Evolutionary conservation across 37 sponge, comb jelly and placozoan species (phyloP).

Genomic region (Axinella damicornis): DNA sequence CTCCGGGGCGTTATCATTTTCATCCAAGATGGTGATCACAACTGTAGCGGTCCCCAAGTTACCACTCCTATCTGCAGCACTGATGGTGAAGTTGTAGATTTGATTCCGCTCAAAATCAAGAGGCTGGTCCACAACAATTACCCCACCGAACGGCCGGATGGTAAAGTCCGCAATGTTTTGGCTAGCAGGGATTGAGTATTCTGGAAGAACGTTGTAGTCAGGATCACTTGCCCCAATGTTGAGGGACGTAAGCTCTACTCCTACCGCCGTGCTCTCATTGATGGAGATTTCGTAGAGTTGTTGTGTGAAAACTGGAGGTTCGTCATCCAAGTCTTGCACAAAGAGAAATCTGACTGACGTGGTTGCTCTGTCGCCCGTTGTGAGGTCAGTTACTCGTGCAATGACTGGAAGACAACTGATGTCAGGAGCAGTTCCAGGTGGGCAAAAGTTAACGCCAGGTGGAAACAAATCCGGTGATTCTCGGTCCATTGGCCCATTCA

Average conservation of each 20-base stretch:
- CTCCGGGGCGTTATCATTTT: constrained; percentile 75
- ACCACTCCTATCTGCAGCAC: constrained; percentile 25
- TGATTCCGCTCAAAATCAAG: constrained; percentile 53
- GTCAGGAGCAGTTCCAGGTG: constrained; percentile 21
- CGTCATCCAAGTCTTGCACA: constrained; percentile 62
- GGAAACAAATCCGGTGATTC: constrained; percentile 37
- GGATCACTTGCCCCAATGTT: constrained; percentile 54
- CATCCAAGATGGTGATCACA: constrained; percentile 47
- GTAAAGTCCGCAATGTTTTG: constrained; percentile 17
- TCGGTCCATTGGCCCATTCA: constrained; percentile 41
- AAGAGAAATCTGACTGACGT: not conserved
- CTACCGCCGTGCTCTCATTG: constrained; percentile 34
- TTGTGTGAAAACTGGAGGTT: constrained; percentile 52
- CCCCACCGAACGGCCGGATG: constrained; percentile 35
- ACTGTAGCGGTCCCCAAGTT: constrained; percentile 37
- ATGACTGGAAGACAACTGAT: constrained; percentile 35
- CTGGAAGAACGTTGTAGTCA: constrained; percentile 50
- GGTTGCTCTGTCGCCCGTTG: not conserved
- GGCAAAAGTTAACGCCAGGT: constrained; percentile 14
- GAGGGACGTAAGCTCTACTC: not conserved
- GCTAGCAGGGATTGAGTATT: constrained; percentile 36
- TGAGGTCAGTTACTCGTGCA: constrained; percentile 25
- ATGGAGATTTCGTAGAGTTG: constrained; percentile 35
- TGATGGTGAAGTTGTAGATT: constrained; percentile 38
- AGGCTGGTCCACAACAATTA: constrained; percentile 25